Conservation (phyloP, 2,888 invertebrate species). For the Pachliopta kotzebuea region DNA sequence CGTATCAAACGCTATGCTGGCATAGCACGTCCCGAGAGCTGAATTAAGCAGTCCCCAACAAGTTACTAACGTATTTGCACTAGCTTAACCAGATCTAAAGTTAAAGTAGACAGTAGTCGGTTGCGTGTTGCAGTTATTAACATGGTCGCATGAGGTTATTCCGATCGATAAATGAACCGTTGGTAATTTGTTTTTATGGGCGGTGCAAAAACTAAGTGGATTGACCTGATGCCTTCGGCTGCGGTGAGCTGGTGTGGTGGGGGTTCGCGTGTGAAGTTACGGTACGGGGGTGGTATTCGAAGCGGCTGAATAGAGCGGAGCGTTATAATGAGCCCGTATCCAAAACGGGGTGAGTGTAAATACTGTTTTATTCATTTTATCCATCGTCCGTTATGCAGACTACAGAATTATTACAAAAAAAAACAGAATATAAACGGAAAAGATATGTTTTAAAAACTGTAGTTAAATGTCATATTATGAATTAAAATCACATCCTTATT, state of each 20-base stretch:
- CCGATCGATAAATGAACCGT: conserved; percentile 71
- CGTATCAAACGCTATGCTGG: too few species aligned
- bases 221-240: conserved; percentile 63
- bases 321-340: conserved; percentile 5
- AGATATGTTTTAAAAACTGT: too few species aligned
- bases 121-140: conserved; percentile 59
- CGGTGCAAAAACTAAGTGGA: conserved; percentile 77
- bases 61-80: too few species aligned
- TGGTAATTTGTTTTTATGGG: conserved; percentile 72
- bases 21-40: too few species aligned
- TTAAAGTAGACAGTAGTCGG: conserved; percentile 15
- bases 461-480: too few species aligned
- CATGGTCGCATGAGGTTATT: conserved; percentile 67
- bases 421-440: too few species aligned
- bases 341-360: not conserved
- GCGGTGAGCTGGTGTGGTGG: conserved; percentile 46
- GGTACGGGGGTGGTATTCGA: conserved; percentile 34
- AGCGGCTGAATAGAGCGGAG: conserved; percentile 19
- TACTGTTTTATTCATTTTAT: not conserved
- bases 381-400: not conserved
- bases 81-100: not conserved
- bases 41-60: too few species aligned
- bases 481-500: too few species aligned
- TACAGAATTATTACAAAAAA: not conserved
- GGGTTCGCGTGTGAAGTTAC: conserved; percentile 62